Evolutionary conservation across 1,140 invertebrate genomes (phyloP).

Genomic region (Thaumetopoea pityocampa): DNA sequence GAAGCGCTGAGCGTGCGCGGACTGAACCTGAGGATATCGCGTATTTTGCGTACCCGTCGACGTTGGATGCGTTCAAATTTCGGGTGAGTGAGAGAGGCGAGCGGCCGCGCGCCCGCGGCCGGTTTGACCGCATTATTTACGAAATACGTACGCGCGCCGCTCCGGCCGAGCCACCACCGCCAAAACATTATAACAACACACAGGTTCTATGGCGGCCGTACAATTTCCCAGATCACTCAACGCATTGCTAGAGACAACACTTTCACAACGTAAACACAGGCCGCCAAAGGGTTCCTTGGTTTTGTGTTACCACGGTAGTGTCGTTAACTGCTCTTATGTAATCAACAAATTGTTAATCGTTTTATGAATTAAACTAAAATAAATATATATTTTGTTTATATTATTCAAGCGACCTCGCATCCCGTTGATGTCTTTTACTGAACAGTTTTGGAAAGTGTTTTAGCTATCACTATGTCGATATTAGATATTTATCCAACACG

Average conservation of each 20-base stretch:
- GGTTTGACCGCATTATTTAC: conserved; percentile 75
- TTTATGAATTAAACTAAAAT: too few relatives aligned
- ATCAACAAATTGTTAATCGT: too few relatives aligned
- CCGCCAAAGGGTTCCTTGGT: background rate
- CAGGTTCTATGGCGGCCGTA: conserved; percentile 33
- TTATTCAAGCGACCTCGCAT: too few relatives aligned
- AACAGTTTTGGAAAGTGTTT: conserved; percentile 53
- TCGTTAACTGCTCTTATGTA: too few relatives aligned
- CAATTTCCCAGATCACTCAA: conserved; percentile 21
- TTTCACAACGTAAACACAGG: conserved; percentile 8
- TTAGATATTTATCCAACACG: conserved; percentile 31
- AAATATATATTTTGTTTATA: too few relatives aligned
- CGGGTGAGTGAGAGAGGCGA: conserved; percentile 71
- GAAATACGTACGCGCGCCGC: conserved; percentile 69
- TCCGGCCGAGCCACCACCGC: conserved; percentile 59
- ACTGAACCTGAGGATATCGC: conserved; percentile 43
- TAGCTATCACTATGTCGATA: conserved; percentile 30
- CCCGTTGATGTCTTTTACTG: conserved; percentile 72
- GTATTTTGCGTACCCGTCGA: conserved; percentile 57
- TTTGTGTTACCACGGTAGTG: too few relatives aligned
- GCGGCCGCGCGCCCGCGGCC: conserved; percentile 57
- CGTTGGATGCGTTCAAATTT: conserved; percentile 74
- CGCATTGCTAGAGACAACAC: conserved; percentile 6
- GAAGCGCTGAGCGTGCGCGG: conserved; percentile 56
- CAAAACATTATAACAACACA: conserved; percentile 69